Conservation (phyloP, 2,888 invertebrate genomes). For the Nephrotoma guestfalica region DNA sequence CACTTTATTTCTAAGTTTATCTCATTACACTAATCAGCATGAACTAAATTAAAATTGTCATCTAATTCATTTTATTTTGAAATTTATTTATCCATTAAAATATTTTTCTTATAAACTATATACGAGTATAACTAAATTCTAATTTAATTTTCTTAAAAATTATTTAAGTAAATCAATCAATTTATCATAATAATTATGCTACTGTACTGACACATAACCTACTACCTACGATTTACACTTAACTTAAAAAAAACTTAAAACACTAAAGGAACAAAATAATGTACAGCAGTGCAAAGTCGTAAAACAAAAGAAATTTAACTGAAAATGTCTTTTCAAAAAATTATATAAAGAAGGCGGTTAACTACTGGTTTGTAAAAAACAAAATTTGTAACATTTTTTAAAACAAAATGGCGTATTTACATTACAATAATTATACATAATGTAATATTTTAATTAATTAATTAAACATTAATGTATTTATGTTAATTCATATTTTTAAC, state of each 20-base stretch:
- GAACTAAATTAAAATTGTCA: not conserved
- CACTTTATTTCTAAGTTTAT: not conserved
- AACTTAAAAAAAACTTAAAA: not conserved
- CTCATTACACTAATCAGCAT: not conserved
- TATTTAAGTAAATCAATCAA: not conserved
- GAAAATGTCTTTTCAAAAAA: not conserved
- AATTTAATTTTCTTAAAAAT: not conserved
- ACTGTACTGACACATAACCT: not conserved
- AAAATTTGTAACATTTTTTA: not conserved
- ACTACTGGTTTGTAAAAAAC: not conserved
- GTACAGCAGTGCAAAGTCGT: not conserved
- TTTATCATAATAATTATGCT: not conserved
- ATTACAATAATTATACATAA: not conserved
- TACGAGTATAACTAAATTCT: not conserved
- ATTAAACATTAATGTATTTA: not conserved
- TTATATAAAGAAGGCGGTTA: not conserved
- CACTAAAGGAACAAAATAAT: not conserved
- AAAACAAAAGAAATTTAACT: not conserved
- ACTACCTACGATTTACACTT: not conserved
- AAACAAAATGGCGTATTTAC: not conserved
- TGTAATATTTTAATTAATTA: not conserved
- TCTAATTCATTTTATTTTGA: not conserved
- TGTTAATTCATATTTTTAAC: not conserved
- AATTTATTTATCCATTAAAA: not conserved
- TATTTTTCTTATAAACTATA: not conserved